Base-by-base conservation (phyloP, 1,140 invertebrate species). In the Liolophura sinensis region DNA sequence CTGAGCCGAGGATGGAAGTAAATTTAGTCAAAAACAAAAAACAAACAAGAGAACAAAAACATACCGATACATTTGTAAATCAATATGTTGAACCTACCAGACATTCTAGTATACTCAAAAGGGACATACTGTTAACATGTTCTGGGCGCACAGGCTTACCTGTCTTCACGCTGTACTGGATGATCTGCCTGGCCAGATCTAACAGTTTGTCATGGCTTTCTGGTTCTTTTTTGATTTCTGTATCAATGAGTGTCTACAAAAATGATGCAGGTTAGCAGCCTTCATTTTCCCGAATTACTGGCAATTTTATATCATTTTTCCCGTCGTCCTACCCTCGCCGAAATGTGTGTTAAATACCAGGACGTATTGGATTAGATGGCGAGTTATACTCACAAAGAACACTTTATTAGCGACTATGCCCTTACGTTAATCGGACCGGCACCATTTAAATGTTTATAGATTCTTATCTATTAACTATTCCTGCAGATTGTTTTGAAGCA, bases 151-250 rank as follows among this genome's bases (percentile, higher is more conserved):
- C 3, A 20, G 18, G 12, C 24, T 54, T 24, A 54, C 51, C 51
- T 7, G 51, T 54, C 24, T 54, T 54, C 3, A 54, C 51, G 24
- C 51, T 54, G 24, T 54, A 54, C 24, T 24, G 18, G n/a, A 54
- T 24, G 24, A 24, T 24, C 51, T 54, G 18, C 12, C 24, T 24
- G 3, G n/a, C 18, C 51, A 54, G 51, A 3, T 54, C 51, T 24
- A 54, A 12, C 51, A 54, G 51, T 24, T 54, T 54, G 51, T 54
- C 51, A 54, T 54, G 51, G 12, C 51, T 54, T 24, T 54, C 51
- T 20, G 51, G 51, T 24, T 20, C 24, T 4, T 54, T 24, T 54
- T 24, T 24, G 51, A 54, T 24, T 54, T n/a, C n/a, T 20, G 24
- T 20, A 7, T 54, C n/a, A 5, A 59, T 25, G 18, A 24, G 18